phyloP scores from a whole-genome alignment of 2,888 invertebrate species.

The Corythucha ciliata region DNA sequence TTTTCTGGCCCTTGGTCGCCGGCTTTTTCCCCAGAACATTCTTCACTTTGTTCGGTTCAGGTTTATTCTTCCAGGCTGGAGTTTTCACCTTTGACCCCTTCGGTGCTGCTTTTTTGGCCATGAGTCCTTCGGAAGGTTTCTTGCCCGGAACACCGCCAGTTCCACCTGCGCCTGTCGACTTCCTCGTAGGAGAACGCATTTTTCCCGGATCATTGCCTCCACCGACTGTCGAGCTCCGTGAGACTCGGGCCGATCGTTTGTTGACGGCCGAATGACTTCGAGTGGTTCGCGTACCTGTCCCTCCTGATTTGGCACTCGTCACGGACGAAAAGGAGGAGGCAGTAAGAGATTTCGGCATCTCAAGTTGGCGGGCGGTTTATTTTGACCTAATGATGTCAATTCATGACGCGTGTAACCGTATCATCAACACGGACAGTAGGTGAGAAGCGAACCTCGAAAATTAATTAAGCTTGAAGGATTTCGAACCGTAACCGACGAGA shows the following conservation, averaged over 20 bases:
- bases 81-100: background rate
- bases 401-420: too few relatives aligned
- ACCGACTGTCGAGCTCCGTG: background rate
- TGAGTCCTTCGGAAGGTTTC: slow-evolving; percentile 1
- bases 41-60: slow-evolving; percentile 9
- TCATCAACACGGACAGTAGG: too few relatives aligned
- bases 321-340: too few relatives aligned
- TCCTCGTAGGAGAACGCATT: background rate
- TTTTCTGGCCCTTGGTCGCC: slow-evolving; percentile 10
- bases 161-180: too few relatives aligned
- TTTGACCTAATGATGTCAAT: too few relatives aligned
- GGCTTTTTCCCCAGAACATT: slow-evolving; percentile 15
- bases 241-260: background rate
- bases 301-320: too few relatives aligned
- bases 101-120: background rate
- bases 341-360: slow-evolving; percentile 25
- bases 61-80: background rate
- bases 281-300: too few relatives aligned
- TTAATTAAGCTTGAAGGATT: too few relatives aligned
- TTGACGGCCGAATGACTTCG: too few relatives aligned
- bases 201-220: background rate
- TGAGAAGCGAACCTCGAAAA: too few relatives aligned
- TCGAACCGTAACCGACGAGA: too few relatives aligned
- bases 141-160: slow-evolving; percentile 4
- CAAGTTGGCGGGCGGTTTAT: too few relatives aligned